Conservation (phyloP, 2,888 invertebrate species). For the Phalangium opilio region DNA sequence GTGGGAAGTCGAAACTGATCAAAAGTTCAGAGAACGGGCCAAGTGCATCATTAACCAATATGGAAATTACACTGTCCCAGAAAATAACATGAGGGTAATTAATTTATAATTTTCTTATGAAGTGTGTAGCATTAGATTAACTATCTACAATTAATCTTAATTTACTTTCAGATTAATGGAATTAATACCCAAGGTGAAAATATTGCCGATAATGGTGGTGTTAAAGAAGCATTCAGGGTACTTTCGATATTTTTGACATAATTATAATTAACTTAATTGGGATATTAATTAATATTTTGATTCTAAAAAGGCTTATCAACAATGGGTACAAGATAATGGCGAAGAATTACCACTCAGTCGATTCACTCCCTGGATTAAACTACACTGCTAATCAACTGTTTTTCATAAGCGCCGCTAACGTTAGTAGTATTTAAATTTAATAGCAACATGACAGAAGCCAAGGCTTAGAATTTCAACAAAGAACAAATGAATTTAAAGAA, state of each 20-base stretch:
- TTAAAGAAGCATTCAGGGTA: conserved; percentile 25
- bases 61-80: conserved; percentile 68
- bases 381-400: conserved; percentile 47
- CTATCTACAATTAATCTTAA: background rate
- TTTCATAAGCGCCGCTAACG: conserved; percentile 69
- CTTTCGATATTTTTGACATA: background rate
- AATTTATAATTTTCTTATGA: too few species aligned
- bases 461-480: too few species aligned
- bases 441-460: background rate
- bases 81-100: conserved; percentile 52
- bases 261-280: background rate
- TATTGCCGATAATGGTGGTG: conserved; percentile 39
- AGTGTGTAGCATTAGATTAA: too few species aligned
- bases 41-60: conserved; percentile 87
- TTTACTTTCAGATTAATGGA: conserved; percentile 29
- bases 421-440: conserved; percentile 25
- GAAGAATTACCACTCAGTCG: conserved; percentile 16
- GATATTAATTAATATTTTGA: too few species aligned
- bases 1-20: conserved; percentile 75
- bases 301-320: conserved; percentile 20
- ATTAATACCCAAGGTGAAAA: conserved; percentile 36
- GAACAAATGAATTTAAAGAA: too few species aligned
- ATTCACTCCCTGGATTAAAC: conserved; percentile 20
- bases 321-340: conserved; percentile 19
- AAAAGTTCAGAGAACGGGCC: conserved; percentile 64